Evolutionary conservation across 2,797 vertebrate species (phyloP), one percentile per base, ranked within the genome.

Genomic region (Philypnodon macrostomus): DNA sequence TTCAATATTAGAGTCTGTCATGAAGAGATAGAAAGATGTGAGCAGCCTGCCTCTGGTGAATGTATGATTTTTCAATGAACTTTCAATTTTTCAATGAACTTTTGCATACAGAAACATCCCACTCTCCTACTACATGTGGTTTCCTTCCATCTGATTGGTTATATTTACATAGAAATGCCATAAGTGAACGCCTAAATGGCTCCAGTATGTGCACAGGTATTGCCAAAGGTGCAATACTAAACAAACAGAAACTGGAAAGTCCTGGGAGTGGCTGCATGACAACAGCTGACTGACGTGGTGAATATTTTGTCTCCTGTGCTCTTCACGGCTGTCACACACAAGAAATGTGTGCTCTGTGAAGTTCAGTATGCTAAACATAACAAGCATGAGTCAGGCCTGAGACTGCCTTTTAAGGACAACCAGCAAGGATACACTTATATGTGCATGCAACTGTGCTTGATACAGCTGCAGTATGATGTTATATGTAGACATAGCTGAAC

Each of bases 381-480:
- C 56, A 51, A 42, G 40, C 4, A n/a, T 66, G 75, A 72, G 60
- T 77, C 67, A 64, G 40, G 32, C 23, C 11, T 50, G 42, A 63
- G 62, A 44, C 42, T 4, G 47, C 70, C 77, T 71, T 80, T 66
- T 72, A 72, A 66, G 72, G 70, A 31, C 56, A 70, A 21, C 49
- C 39, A 60, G 54, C 30, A 29, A 60, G 47, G 45, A 16, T 32
- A 14, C 38, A 19, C 31, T 51, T 35, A 21, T 21, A 46, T 19
- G 26, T 17, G 40, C 62, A 67, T 58, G 32, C 67, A 30, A 46
- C 17, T 31, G 67, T 70, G 40, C 47, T 63, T 24, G 34, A 37
- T 52, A 23, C 39, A 41, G 39, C 39, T 41, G 39, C 39, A n/a
- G n/a, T n/a, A n/a, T n/a, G n/a, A n/a, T n/a, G n/a, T n/a, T n/a